These are phyloP conservation scores for Zonotrichia albicollis DNA, from an alignment of 2,797 vertebrate genomes.

Conservation along the genomic window DNA sequence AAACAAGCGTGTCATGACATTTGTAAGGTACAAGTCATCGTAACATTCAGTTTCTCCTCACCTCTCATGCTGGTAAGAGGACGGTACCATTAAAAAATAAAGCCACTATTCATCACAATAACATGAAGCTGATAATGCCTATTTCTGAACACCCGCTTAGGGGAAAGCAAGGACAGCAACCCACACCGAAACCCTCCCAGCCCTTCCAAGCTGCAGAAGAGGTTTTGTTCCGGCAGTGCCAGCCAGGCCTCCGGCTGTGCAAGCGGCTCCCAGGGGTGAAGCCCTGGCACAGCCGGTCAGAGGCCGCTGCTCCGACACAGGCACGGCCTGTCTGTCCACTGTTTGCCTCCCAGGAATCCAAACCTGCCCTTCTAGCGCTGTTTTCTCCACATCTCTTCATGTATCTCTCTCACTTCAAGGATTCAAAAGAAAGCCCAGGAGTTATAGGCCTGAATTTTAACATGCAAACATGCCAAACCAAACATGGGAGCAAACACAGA, in stretches of 20 bases:
- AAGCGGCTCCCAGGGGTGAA: neutral
- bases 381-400: neutral
- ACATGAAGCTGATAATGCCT: neutral
- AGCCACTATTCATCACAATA: neutral
- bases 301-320: neutral
- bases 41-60: neutral
- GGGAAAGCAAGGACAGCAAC: neutral
- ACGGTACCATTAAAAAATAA: neutral
- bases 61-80: neutral
- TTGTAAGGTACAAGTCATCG: neutral
- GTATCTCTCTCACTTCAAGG: neutral
- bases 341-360: neutral
- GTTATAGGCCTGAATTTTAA: neutral
- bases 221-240: neutral
- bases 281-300: neutral
- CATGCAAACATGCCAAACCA: neutral
- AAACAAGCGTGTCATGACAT: neutral
- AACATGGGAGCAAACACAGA: neutral
- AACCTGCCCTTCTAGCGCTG: neutral
- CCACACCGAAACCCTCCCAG: accelerated
- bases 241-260: neutral
- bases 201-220: neutral
- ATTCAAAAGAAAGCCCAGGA: neutral
- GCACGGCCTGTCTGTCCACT: accelerated
- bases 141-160: neutral